Conservation (phyloP, 2,113 vertebrate genomes). For the Ceuthmochares aereus region DNA sequence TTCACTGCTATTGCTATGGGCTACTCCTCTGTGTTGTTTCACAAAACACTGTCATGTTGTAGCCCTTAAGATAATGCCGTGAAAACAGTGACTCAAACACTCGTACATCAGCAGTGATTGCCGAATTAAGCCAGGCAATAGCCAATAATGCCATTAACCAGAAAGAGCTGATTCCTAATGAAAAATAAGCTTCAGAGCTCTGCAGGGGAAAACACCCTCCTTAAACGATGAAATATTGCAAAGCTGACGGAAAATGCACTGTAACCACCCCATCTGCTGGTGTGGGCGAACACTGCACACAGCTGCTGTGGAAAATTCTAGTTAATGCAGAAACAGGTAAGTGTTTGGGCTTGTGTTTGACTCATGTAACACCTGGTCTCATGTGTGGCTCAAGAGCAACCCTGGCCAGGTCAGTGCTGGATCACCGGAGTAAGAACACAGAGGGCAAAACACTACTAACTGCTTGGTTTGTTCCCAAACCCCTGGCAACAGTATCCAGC, state of each 20-base stretch:
- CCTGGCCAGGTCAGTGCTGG: not conserved
- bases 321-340: not conserved
- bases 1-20: not conserved
- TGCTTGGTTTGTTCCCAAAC: not conserved
- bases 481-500: not conserved
- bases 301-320: not conserved
- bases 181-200: not conserved
- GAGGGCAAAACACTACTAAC: not conserved
- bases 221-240: not conserved
- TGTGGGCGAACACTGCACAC: not conserved
- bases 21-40: not conserved
- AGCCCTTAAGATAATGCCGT: not conserved
- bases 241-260: not conserved
- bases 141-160: not conserved
- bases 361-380: not conserved
- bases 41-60: not conserved
- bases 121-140: not conserved
- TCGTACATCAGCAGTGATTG: not conserved
- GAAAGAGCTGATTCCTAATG: not conserved
- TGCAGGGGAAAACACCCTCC: not conserved
- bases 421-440: not conserved
- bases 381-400: fast-evolving
- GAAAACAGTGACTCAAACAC: not conserved
- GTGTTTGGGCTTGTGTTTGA: not conserved
- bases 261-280: slow-evolving; percentile 60